A percentile compares a stretch with the other conserved stretches of the same genome.
phyloP scores from a whole-genome alignment of 23 tunicate species.

The Styela plicata region DNA sequence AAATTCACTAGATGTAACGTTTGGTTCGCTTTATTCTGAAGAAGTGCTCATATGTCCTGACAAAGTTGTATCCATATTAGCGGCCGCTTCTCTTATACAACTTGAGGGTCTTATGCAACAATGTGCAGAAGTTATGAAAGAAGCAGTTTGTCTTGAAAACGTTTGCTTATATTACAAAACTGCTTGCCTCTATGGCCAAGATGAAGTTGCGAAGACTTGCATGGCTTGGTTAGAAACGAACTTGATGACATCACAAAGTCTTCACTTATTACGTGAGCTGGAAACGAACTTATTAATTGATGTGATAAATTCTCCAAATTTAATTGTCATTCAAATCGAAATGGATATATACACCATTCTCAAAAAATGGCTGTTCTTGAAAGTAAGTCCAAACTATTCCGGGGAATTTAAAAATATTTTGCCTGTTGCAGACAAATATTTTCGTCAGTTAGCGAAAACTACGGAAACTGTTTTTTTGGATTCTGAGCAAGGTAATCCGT shows the following conservation, averaged over 20 bases:
- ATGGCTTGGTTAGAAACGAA: conserved; percentile 90
- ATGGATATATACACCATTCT: conserved; percentile 95
- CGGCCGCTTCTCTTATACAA: conserved; percentile 96
- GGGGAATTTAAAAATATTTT: conserved; percentile 4
- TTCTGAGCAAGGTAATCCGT: conserved; percentile 45
- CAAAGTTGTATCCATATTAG: conserved; percentile 76
- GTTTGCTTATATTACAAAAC: conserved; percentile 62
- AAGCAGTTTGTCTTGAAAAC: conserved; percentile 48
- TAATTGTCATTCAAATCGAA: conserved; percentile 97
- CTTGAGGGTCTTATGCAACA: conserved; percentile 88
- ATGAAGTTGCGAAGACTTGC: conserved; percentile 53
- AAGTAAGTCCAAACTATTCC: conserved; percentile 23
- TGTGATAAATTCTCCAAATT: conserved; percentile 58
- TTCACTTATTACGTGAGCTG: conserved; percentile 31
- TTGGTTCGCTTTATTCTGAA: conserved; percentile 92
- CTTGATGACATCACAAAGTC: conserved; percentile 54
- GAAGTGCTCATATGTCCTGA: conserved; percentile 56
- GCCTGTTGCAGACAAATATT: conserved; percentile 35
- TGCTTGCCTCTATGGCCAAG: conserved; percentile 83
- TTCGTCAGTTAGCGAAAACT: conserved; percentile 27
- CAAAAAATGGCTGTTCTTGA: conserved; percentile 72
- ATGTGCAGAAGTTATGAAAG: conserved; percentile 84
- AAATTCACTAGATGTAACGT: conserved; percentile 62
- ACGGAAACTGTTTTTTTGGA: conserved; percentile 29
- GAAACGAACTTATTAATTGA: conserved; percentile 58